Evolutionary conservation across 2,888 invertebrate species (phyloP).

Genomic region (Trichogramma dendrolimi): DNA sequence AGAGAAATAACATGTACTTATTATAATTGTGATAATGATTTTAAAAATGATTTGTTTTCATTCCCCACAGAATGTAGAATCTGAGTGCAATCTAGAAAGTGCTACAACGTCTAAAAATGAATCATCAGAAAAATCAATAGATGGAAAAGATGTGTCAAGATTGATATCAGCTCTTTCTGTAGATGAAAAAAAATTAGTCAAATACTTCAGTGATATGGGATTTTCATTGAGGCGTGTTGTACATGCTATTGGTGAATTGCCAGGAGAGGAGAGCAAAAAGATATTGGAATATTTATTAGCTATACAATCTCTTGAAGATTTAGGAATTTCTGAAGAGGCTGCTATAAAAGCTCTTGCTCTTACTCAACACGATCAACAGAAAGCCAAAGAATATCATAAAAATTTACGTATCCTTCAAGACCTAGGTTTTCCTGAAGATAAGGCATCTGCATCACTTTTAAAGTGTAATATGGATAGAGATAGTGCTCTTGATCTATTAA

Average conservation of each 20-base stretch:
- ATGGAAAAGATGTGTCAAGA: constrained; percentile 27
- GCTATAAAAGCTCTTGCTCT: constrained; percentile 54
- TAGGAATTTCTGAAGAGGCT: constrained; percentile 50
- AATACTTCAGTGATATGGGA: constrained; percentile 80
- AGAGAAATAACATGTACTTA: background rate
- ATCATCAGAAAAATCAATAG: constrained; percentile 13
- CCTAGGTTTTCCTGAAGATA: constrained; percentile 76
- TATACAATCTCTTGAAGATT: constrained; percentile 55
- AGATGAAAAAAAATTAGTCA: constrained; percentile 62
- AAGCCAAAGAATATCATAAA: constrained; percentile 52
- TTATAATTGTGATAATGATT: constrained; percentile 2
- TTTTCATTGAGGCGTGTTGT: constrained; percentile 78
- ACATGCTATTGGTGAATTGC: constrained; percentile 66
- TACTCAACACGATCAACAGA: constrained; percentile 51
- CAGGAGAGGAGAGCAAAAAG: constrained; percentile 82
- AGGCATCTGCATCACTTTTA: constrained; percentile 69
- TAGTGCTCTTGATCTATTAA: constrained; percentile 77
- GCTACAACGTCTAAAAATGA: background rate
- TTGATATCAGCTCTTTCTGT: constrained; percentile 39
- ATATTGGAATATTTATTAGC: constrained; percentile 80
- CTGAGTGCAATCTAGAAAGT: background rate
- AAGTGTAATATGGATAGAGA: constrained; percentile 79
- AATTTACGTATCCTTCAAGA: constrained; percentile 70
- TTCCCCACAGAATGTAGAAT: background rate
- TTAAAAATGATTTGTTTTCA: background rate